A percentile compares a stretch with the other conserved stretches of the same genome.
Evolutionary conservation across 2,113 vertebrate species (phyloP).

Genomic region (Spilogale gracilis): DNA sequence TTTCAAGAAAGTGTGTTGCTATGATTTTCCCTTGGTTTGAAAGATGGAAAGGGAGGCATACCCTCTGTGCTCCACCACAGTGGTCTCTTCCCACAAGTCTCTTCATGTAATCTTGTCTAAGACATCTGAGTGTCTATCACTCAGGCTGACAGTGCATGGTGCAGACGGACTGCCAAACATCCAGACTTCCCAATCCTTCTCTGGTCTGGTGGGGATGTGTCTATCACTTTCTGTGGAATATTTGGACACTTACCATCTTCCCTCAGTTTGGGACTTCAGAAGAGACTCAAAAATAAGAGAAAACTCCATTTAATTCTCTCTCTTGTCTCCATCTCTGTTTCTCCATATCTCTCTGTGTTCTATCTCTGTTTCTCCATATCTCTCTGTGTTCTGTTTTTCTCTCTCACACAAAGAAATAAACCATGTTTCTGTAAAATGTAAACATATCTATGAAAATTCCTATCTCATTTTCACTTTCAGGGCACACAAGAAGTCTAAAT

Average conservation of each 20-base stretch:
- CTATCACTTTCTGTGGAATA: neutral
- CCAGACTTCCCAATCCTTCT: neutral
- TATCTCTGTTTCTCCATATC: neutral
- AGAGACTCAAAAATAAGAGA: neutral
- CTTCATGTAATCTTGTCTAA: neutral
- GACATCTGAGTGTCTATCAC: neutral
- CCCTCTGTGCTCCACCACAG: neutral
- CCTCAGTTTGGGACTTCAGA: neutral
- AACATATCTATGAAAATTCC: neutral
- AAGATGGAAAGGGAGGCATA: neutral
- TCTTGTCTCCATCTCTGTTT: neutral
- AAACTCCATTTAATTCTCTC: neutral
- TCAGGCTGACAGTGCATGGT: neutral
- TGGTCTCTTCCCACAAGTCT: neutral
- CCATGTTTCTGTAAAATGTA: neutral
- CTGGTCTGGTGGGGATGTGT: neutral
- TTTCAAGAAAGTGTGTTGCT: neutral
- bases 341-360: neutral
- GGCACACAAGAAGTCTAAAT: neutral
- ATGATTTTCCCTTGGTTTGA: neutral
- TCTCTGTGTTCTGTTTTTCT: neutral
- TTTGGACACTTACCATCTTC: neutral
- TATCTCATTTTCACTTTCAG: neutral
- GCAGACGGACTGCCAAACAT: neutral
- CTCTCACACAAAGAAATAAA: neutral